Base-by-base conservation (phyloP, 2,113 vertebrate genomes). In the Nibea albiflora region DNA sequence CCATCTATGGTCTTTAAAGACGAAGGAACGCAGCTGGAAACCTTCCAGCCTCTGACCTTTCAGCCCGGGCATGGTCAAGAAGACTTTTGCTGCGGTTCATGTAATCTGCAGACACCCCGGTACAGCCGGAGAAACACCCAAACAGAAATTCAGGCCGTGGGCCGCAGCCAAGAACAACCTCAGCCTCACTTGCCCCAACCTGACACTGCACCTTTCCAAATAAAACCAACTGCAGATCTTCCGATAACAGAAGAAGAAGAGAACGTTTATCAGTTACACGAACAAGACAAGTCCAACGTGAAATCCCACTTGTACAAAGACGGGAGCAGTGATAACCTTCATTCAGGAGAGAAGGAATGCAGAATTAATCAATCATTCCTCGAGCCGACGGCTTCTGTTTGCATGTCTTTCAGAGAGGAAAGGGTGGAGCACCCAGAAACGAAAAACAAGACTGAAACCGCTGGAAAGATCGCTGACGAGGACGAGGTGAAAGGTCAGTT, bases 31-130 rank as follows among this genome's bases (percentile, higher is more conserved):
- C 73, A 82, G 69, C 73, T 60, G 54, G 14, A 65, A 47, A 72
- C 69, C 58, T 28, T 68, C 20, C 66, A 67, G 22, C 12, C n/a
- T 49, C 7, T 31, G 57, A 73, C 62, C 69, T 74, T 12, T 26
- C 42, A 19, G 52, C 42, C 42, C 0, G 42, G 76, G 49, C 46
- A 5, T 1, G 7, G 24, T 44, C 2, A 1, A 65, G n/a, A 85
- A 26, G 35, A 56, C 35, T 58, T 73, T 17, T 19, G 53, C 46
- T 61, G n/a, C 19, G 64, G 2, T 49, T 64, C 31, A 26, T 58
- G 1, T 54, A 11, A 57, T 81, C 47, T 47, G 57, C 63, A 70
- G 46, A 66, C 49, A 46, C n/a, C 56, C 12, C 42, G 31, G 50
- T 8, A 12, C 26, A 53, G 8, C 54, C 67, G 52, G 57, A 76